These are phyloP conservation scores for Hypsopygia costalis DNA, from an alignment of 2,888 invertebrate species.

Conservation along the genomic window DNA sequence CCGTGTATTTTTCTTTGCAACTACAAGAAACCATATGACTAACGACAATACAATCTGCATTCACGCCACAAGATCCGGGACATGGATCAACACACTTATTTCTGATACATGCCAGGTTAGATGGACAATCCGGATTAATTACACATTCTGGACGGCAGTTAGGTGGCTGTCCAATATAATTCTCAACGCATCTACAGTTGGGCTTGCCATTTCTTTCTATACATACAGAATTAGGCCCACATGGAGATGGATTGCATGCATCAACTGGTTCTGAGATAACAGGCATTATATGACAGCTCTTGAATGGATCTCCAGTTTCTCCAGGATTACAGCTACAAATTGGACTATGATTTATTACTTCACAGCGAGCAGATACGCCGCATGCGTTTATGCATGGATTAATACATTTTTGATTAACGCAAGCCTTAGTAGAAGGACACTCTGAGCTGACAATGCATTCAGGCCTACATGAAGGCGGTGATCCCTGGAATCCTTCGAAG, in stretches of 20 bases:
- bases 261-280: constrained; percentile 50
- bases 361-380: constrained; percentile 88
- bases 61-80: constrained; percentile 89
- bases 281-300: constrained; percentile 81
- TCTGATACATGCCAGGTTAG: constrained; percentile 88
- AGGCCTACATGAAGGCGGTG: constrained; percentile 90
- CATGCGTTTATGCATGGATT: constrained; percentile 92
- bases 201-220: constrained; percentile 83
- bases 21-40: constrained; percentile 91
- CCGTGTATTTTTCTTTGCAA: constrained; percentile 87
- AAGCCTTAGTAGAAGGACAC: constrained; percentile 90
- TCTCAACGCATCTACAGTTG: constrained; percentile 88
- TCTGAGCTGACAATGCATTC: constrained; percentile 92
- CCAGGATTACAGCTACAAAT: constrained; percentile 90
- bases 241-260: constrained; percentile 89
- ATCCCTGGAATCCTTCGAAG: constrained; percentile 86
- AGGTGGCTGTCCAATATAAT: constrained; percentile 89
- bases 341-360: constrained; percentile 92
- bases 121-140: constrained; percentile 89
- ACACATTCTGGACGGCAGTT: constrained; percentile 91
- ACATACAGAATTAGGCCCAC: constrained; percentile 90
- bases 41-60: constrained; percentile 89
- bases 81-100: constrained; percentile 91
- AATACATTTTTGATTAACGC: constrained; percentile 89
- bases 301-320: constrained; percentile 90